Conservation (phyloP, 2,888 invertebrate genomes). For the Alitta virens region DNA sequence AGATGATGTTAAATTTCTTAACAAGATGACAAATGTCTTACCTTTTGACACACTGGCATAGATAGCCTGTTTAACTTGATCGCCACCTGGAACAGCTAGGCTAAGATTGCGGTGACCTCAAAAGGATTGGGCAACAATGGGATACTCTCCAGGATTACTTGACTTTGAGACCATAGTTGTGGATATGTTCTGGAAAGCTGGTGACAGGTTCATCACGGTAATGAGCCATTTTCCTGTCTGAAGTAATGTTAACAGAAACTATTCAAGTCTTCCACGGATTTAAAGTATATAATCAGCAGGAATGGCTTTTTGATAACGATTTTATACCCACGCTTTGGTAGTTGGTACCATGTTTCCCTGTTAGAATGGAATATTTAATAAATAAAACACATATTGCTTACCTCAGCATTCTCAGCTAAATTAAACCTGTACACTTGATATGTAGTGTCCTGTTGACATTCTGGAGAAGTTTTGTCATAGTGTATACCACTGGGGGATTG, state of each 20-base stretch:
- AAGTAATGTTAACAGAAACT: too few relatives aligned
- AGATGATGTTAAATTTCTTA: too few relatives aligned
- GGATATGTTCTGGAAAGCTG: not conserved
- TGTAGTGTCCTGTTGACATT: not conserved
- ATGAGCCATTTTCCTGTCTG: slow-evolving; percentile 17
- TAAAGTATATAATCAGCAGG: too few relatives aligned
- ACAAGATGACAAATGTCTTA: not conserved
- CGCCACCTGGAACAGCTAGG: not conserved
- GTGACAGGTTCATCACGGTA: not conserved
- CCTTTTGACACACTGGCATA: slow-evolving; percentile 22
- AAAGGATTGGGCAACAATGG: slow-evolving; percentile 15
- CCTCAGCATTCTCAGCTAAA: slow-evolving; percentile 8
- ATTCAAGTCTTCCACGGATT: too few relatives aligned
- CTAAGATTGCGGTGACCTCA: slow-evolving; percentile 8
- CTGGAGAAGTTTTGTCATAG: too few relatives aligned
- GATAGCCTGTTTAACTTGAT: slow-evolving; percentile 2
- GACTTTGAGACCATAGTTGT: slow-evolving; percentile 11
- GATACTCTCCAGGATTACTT: slow-evolving; percentile 1
- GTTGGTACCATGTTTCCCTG: too few relatives aligned
- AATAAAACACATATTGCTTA: slow-evolving; percentile 1
- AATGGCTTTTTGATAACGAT: too few relatives aligned
- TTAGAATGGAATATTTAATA: too few relatives aligned
- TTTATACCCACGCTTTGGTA: too few relatives aligned
- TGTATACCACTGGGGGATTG: too few relatives aligned
- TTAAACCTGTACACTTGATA: slow-evolving; percentile 15